Base-by-base conservation (phyloP, 2,797 vertebrate genomes). In the Aphelocoma californica region DNA sequence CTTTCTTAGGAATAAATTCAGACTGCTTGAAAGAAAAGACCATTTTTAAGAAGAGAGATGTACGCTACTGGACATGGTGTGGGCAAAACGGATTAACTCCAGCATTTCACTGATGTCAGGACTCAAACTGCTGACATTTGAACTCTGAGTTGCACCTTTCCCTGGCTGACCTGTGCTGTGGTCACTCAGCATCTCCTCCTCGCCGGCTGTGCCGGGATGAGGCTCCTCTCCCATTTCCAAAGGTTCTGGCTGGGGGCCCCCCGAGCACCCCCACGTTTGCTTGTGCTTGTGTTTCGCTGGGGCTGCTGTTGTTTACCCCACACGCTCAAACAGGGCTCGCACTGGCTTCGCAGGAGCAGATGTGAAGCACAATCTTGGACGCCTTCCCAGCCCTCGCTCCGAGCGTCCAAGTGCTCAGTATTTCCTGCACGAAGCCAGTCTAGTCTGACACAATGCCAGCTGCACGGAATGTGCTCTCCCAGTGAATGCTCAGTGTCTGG, bases 321-420 rank as follows among this genome's bases (percentile, higher is more conserved):
- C 94, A 96, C 45, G 81, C 94, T 95, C 66, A 73, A 82, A 77
- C 94, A 88, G 96, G 95, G 95, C 95, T 96, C 82, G 92, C 95
- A 90, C 71, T 92, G 92, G 77, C 94, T 95, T 96, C 96, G 96
- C 97, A 80, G 96, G 96, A 97, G 97, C 97, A 98, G 97, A 98
- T 97, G 97, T 97, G 97, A 97, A 98, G 97, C 97, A 93, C 95
- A 96, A 95, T 97, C 97, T 98, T 98, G 98, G 97, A 96, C 14
- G 75, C 50, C 45, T 94, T 98, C 98, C 98, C 97, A 96, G 85
- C 88, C 86, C 87, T 91, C 58, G 95, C 96, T 97, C 94, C 36
- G 93, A 95, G 97, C 94, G 38, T 86, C 97, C 97, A 93, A 97
- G 96, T 90, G 97, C 96, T 98, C 97, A 97, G 97, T 97, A 97